Evolutionary conservation across 1,140 invertebrate genomes (phyloP).

Genomic region (Drosophila bocki): DNA sequence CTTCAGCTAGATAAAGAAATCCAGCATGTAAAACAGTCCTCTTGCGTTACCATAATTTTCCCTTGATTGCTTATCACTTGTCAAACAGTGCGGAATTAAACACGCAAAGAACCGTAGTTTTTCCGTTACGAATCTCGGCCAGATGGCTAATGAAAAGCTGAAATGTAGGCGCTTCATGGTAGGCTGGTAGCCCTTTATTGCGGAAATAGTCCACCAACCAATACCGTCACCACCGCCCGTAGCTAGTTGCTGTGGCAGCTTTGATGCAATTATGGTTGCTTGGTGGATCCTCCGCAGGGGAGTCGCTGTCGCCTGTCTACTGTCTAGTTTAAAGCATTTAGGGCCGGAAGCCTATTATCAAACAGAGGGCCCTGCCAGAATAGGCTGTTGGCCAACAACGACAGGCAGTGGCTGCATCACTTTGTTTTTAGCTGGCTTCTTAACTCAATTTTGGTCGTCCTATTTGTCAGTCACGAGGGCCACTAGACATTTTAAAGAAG

Average conservation of each 20-base stretch:
- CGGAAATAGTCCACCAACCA: constrained; percentile 20
- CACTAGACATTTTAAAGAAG: not conserved
- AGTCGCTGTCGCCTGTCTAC: not conserved
- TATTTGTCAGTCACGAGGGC: constrained; percentile 8
- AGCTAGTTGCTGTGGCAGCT: constrained; percentile 3
- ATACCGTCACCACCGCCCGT: not conserved
- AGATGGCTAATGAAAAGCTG: constrained; percentile 13
- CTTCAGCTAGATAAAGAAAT: not conserved
- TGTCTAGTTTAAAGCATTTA: constrained; percentile 23
- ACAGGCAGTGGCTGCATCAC: not conserved
- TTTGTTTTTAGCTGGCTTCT: not conserved
- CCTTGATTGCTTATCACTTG: constrained; percentile 7
- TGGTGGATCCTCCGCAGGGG: constrained; percentile 14
- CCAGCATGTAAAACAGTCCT: not conserved
- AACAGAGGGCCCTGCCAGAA: constrained; percentile 1
- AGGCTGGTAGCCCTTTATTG: constrained; percentile 23
- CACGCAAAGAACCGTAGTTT: constrained; percentile 1
- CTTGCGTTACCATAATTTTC: not conserved
- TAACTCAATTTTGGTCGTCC: constrained; percentile 14
- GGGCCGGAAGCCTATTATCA: constrained; percentile 5
- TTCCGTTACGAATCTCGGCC: constrained; percentile 2
- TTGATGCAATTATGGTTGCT: constrained; percentile 34
- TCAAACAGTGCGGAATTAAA: constrained; percentile 22
- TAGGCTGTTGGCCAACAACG: constrained; percentile 6
- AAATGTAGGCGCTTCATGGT: constrained; percentile 11